These are phyloP conservation scores for Eurystomus glaucurus DNA, from an alignment of 2,797 vertebrate species.

Conservation along the genomic window DNA sequence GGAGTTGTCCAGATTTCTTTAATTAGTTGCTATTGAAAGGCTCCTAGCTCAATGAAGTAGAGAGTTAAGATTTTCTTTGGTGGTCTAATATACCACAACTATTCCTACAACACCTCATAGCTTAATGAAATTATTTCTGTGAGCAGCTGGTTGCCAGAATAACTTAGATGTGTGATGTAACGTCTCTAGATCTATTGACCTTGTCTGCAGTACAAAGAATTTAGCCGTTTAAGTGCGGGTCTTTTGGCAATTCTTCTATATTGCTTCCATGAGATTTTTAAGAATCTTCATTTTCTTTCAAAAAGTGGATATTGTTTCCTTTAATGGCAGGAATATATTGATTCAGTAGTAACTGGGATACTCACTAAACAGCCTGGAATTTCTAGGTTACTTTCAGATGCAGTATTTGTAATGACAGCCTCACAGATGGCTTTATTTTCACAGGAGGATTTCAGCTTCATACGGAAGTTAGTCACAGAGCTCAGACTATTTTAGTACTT, in stretches of 20 bases:
- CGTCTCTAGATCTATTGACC: not conserved
- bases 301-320: not conserved
- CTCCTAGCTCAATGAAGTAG: not conserved
- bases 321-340: not conserved
- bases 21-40: not conserved
- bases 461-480: not conserved
- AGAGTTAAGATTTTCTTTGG: not conserved
- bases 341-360: not conserved
- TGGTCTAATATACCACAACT: not conserved
- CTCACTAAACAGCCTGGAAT: not conserved
- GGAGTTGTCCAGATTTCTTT: not conserved
- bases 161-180: not conserved
- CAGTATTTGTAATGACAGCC: not conserved
- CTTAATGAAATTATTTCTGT: not conserved
- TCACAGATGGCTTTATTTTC: not conserved
- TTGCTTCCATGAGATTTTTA: not conserved
- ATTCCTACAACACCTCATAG: fast-evolving
- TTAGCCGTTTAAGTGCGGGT: not conserved
- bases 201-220: not conserved
- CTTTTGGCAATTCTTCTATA: not conserved
- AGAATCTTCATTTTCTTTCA: not conserved
- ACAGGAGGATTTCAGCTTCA: not conserved
- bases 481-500: not conserved
- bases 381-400: not conserved
- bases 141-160: not conserved